These are phyloP conservation scores for Bucco capensis DNA, from an alignment of 2,113 vertebrate species.

Conservation along the genomic window DNA sequence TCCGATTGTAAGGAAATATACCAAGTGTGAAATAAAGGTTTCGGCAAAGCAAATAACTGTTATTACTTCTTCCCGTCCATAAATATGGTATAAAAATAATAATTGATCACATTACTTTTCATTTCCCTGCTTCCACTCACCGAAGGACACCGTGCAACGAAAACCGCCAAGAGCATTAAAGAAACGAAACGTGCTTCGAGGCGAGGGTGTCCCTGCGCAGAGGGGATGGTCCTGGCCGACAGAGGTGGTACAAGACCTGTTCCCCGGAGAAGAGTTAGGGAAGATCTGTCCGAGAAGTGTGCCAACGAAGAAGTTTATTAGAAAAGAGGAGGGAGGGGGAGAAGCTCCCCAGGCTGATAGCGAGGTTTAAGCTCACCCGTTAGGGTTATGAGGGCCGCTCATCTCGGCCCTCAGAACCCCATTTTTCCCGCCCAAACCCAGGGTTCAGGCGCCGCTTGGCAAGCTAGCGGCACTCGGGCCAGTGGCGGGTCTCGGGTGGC, in stretches of 20 bases:
- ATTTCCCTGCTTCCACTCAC: neutral
- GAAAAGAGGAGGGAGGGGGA: too few species aligned
- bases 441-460: accelerated
- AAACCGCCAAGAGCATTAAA: neutral
- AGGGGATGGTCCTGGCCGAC: neutral
- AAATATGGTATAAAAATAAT: slow-evolving; percentile 45
- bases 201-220: neutral
- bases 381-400: accelerated
- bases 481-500: neutral
- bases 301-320: neutral
- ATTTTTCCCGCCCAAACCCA: accelerated
- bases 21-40: slow-evolving; percentile 37
- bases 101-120: slow-evolving; percentile 24
- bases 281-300: neutral
- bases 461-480: neutral
- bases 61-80: slow-evolving; percentile 38
- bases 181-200: accelerated
- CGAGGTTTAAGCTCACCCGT: neutral
- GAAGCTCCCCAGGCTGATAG: neutral
- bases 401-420: neutral
- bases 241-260: accelerated
- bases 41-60: slow-evolving; percentile 51
- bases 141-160: neutral
- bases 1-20: slow-evolving; percentile 30
- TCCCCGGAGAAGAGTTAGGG: neutral